These are phyloP conservation scores for Motacilla alba DNA, from an alignment of 2,113 vertebrate genomes.

Conservation along the genomic window DNA sequence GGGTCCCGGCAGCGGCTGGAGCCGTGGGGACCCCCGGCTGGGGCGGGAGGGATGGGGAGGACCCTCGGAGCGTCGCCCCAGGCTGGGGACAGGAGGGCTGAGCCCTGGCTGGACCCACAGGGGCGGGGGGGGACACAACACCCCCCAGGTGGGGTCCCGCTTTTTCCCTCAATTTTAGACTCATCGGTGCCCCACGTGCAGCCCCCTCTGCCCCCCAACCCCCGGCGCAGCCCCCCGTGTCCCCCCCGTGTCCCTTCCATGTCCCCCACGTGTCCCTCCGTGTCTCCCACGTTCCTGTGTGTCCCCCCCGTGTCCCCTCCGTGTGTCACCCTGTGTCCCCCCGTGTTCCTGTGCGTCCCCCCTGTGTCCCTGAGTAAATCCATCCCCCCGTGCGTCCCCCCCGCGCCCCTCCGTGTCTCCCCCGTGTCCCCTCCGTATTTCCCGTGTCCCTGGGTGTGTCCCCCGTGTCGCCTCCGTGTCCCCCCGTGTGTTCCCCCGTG, in stretches of 20 bases:
- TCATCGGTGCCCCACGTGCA: accelerated
- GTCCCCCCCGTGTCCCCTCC: not conserved
- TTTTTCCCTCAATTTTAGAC: not conserved
- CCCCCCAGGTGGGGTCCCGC: too few relatives aligned
- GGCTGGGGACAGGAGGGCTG: not conserved
- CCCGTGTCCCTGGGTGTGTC: not conserved
- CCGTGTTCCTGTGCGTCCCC: too few relatives aligned
- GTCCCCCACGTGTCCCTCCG: not conserved
- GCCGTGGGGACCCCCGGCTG: accelerated
- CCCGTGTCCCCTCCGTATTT: too few relatives aligned
- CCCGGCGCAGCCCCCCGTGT: not conserved
- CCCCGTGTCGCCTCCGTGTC: too few relatives aligned
- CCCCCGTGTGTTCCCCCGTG: too few relatives aligned
- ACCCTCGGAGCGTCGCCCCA: accelerated
- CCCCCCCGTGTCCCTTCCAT: not conserved
- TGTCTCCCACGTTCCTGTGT: not conserved
- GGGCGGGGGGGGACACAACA: not conserved
- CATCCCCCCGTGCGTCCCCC: not conserved
- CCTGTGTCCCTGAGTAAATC: too few relatives aligned
- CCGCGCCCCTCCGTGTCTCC: not conserved
- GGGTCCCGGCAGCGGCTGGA: not conserved
- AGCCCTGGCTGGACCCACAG: not conserved
- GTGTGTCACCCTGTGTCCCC: too few relatives aligned
- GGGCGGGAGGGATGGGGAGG: not conserved
- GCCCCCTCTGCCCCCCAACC: too few relatives aligned